phyloP scores from a whole-genome alignment of 2,113 vertebrate genomes.

The Phocoena phocoena region DNA sequence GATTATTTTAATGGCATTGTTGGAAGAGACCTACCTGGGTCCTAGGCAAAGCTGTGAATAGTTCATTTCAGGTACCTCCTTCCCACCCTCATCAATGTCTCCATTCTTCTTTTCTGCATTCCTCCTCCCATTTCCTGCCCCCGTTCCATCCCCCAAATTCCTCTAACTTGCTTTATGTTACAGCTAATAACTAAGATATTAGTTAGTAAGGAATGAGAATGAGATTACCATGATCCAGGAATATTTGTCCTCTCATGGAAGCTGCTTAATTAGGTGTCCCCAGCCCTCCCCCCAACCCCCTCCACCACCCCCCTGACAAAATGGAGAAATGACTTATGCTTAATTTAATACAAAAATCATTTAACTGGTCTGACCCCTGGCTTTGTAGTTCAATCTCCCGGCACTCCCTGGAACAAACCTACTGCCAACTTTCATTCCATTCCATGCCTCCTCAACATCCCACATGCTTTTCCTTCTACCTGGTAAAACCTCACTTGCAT shows the following conservation, averaged over 20 bases:
- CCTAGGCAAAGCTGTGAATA: not conserved
- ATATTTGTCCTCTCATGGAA: not conserved
- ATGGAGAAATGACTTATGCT: not conserved
- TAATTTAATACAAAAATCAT: not conserved
- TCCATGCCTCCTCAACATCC: not conserved
- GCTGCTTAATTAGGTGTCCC: not conserved
- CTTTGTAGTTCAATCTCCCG: not conserved
- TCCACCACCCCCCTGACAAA: not conserved
- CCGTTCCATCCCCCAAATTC: not conserved
- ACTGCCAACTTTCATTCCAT: not conserved
- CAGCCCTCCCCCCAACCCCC: not conserved
- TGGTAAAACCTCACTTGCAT: not conserved
- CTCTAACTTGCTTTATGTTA: not conserved
- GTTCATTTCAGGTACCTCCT: not conserved
- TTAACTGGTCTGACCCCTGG: not conserved
- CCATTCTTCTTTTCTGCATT: not conserved
- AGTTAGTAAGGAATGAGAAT: slow-evolving; percentile 19
- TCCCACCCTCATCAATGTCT: not conserved
- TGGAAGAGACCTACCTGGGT: not conserved
- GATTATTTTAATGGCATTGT: not conserved
- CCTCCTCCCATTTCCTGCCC: not conserved
- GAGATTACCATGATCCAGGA: not conserved
- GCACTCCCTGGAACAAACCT: not conserved
- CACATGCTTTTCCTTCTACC: not conserved
- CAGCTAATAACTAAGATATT: not conserved